Base-by-base conservation (phyloP, 2,113 vertebrate genomes). In the Sinocyclocheilus maitianheensis region DNA sequence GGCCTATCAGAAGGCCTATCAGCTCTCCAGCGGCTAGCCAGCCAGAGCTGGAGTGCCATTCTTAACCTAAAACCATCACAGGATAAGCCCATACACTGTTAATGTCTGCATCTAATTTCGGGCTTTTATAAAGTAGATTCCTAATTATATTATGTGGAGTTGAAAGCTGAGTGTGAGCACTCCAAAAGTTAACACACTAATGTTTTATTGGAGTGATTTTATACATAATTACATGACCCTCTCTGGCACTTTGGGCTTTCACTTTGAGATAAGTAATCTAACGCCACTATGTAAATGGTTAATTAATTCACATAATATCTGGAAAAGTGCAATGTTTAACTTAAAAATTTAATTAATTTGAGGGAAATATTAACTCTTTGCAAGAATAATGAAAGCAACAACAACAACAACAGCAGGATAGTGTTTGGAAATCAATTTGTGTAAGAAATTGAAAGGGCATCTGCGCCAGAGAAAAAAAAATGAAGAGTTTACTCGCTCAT, bases 141-240 rank as follows among this genome's bases (percentile, higher is more conserved):
- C 90, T 94, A 94, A 95, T 95, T 93, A 91, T 91, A 93, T 94
- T 93, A 92, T 76, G 90, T 93, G 84, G 89, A 95, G 87, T 87
- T 83, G 84, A 90, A 89, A 83, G 83, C 85, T 85, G 87, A 89
- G 94, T 93, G 92, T 89, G 88, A 87, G 90, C 93, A 94, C 94
- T 94, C 93, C 91, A 93, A 94, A 94, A 94, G 93, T 94, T 94
- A 94, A 94, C 94, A 93, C 71, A 90, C 88, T 89, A 76, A 90
- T 95, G 94, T 95, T 95, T 95, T 94, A 95, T 94, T 95, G 92
- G 93, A 95, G 93, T 95, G 93, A 95, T 95, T 95, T 94, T 93
- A 92, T 88, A 91, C 91, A 88, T 94, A 95, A 94, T 95, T 95
- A 88, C 92, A 88, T 93, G 94, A 94, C 94, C 94, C 93, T 95